Evolutionary conservation across 1,140 invertebrate genomes (phyloP), one percentile per base, ranked within the genome.

Genomic region (Achroia grisella): DNA sequence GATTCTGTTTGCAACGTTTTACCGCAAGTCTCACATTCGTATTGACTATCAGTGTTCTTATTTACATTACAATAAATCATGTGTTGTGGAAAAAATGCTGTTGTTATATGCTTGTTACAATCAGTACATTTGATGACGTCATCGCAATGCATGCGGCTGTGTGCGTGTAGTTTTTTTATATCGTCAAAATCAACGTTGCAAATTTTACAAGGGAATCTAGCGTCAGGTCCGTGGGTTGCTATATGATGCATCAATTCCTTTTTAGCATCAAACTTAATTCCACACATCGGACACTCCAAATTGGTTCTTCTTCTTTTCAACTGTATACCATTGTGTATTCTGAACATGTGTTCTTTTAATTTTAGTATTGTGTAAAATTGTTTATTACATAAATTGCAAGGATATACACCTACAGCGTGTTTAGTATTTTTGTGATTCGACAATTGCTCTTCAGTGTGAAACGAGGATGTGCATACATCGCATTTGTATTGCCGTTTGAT

Each of bases 221-320:
- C 39, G 23, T 47, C 28, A 4, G 50, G 39, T 3, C 32, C 39
- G 29, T 65, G 62, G 4, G 39, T 14, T 10, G 50, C 41, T 11
- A 59, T 49, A 39, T 65, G 62, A 29, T 56, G 23, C 10, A 45
- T n/a, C 29, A 62, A 47, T 10, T 58, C 49, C 37, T 49, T 56
- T 13, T 52, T 40, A 6, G 33, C 57, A 13, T 56, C 51, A 44
- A 56, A 66, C 15, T 53, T 56, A 6, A 48, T 41, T n/a, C 56
- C 47, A 14, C 62, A 66, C 5, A 66, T 32, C 1, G 58, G 47
- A 30, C 62, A 65, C 11, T 62, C 55, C 4, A 62, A 50, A 15
- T 52, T 42, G 10, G 43, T 54, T 10, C 62, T 41, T 13, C 56
- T 51, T 13, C 55, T 56, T 39, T 60, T 65, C 10, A 46, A 54